Evolutionary conservation across 2,888 invertebrate genomes (phyloP), one percentile per base, ranked within the genome.

Genomic region (Mythimna loreyi): DNA sequence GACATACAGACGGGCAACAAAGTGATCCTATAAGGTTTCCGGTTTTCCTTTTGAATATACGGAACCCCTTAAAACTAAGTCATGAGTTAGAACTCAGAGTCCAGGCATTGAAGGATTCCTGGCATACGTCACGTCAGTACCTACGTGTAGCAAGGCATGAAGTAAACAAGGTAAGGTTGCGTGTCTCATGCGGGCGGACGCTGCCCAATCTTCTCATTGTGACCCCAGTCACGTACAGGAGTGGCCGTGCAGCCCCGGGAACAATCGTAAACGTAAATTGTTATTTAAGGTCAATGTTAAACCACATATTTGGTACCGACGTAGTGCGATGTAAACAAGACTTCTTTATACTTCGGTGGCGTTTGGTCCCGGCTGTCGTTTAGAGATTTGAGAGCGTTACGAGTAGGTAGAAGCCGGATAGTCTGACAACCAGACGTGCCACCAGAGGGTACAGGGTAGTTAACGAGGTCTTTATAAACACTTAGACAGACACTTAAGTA

Each of bases 201-300:
- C 87, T 82, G 84, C 80, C 89, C 89, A 93, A 94, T 93, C 92
- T 93, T 92, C 88, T 93, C 90, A 92, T 94, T 93, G 90, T 90
- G 92, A 90, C 91, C 91, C 90, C 88, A 87, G 86, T 61, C 83
- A 79, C 75, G 82, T 79, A 80, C 80, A 81, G 76, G 78, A 82
- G 79, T 79, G 84, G 75, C 84, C 77, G 71, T 61, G 72, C 82
- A 77, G 84, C 80, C 86, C 85, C 86, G 80, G 86, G 84, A 86
- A 86, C 83, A 87, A 88, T 89, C 88, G 91, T 91, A 92, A 91
- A 90, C 83, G 86, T 87, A 88, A 91, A 93, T 93, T 92, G 91
- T 88, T 89, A 89, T 91, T 89, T 92, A 93, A 92, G 93, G 93
- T 93, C 93, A 93, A 92, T 92, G 91, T 87, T 90, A 90, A 86